Evolutionary conservation across 2,797 vertebrate species (phyloP), one percentile per base, ranked within the genome.

Genomic region (Chrosomus eos): DNA sequence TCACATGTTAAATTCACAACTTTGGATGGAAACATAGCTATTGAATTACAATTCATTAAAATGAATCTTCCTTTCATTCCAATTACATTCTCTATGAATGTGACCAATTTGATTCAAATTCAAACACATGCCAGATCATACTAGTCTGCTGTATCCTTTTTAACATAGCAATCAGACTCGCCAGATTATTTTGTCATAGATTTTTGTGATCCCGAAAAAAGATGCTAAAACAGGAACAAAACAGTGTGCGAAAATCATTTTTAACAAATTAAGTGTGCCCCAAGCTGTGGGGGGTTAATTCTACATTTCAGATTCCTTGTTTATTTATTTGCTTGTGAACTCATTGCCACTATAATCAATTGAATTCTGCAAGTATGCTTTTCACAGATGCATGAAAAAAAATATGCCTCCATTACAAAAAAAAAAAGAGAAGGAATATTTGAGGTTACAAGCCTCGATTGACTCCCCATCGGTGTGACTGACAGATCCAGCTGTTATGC

Each of bases 401-500:
- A 36, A 84, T 26, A 84, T 48, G 55, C 6, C 28, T 38, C 0
- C 26, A 36, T 77, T 38, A 31, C 40, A 87, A 70, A 81, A 62
- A 67, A 62, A 67, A 33, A 5, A 43, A 78, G 67, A 28, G 21
- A 38, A 1, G 8, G 45, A 31, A 23, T 68, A n/a, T 74, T 80
- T 66, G 55, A 58, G 71, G 71, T 64, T 68, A 40, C 66, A 78
- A 73, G 70, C 36, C 48, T 70, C 73, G 26, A 83, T 83, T 83
- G 64, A 68, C 84, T 53, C 55, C 62, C 80, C 55, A 70, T 82
- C 3, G 45, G 51, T 72, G 70, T 73, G 85, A 84, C 76, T 84
- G 78, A 84, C 82, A 82, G 68, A 79, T 73, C 74, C 62, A 80
- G 81, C 40, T 77, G 31, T 68, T 71, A 79, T 62, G 70, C 84